Base-by-base conservation (phyloP, 2,797 vertebrate genomes). In the Neostethus bicornis region DNA sequence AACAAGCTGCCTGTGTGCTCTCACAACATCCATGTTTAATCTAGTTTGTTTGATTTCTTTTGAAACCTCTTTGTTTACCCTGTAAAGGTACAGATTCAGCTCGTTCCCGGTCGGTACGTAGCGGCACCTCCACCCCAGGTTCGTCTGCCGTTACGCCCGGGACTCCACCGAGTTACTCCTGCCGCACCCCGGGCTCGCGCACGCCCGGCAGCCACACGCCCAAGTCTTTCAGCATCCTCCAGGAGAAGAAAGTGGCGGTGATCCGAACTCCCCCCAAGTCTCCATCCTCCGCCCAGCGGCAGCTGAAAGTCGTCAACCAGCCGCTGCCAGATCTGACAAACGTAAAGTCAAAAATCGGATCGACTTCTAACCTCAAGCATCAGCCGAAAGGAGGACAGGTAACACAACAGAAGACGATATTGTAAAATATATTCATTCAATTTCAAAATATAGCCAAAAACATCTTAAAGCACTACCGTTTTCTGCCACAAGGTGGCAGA, bases 301-400 rank as follows among this genome's bases (percentile, higher is more conserved):
- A 98, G 84, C 92, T 98, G 61, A 94, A 96, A 73, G 90, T 97
- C 23, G 84, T 96, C 80, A 96, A 94, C 71, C 96, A 96, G 63
- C 96, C 96, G 21, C 90, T 97, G 70, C 96, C 95, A 25, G 95
- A 98, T 84, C 90, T 98, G 79, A 96, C 93, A 89, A 96, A 96
- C 23, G 90, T 98, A 81, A 95, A 91, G 85, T 97, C 96, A 73
- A 98, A 98, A 92, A 94, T 98, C 0, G 94, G 95, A 32, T 98
- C 96, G 54, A 96, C 92, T 28, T 81, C 94, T 64, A 98, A 98
- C 80, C 90, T 96, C 55, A 97, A 92, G 70, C 95, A 98, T 80
- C 95, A 96, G 81, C 95, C 96, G 5, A 96, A 96, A 87, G 95
- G 95, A 2, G 95, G 96, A 3, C 95, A 97, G 95, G 96, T 98